These are phyloP conservation scores for Dolomedes plantarius DNA, from an alignment of 2,888 invertebrate genomes.

Conservation along the genomic window DNA sequence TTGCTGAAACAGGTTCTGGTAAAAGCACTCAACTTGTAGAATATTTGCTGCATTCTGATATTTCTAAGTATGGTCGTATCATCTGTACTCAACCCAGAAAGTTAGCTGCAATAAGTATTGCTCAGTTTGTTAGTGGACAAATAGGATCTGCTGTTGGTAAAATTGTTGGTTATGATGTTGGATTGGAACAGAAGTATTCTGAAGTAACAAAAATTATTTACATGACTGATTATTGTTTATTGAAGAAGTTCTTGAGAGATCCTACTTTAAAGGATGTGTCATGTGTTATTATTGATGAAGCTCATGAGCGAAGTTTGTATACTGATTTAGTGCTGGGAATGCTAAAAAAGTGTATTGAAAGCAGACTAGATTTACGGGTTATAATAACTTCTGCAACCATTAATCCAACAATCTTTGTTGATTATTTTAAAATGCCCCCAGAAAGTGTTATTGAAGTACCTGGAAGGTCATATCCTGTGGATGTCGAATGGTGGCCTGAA, in stretches of 20 bases:
- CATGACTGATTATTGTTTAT: slow-evolving; percentile 76
- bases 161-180: slow-evolving; percentile 74
- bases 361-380: slow-evolving; percentile 75
- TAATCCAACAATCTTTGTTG: slow-evolving; percentile 75
- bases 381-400: slow-evolving; percentile 78
- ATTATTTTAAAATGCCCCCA: slow-evolving; percentile 74
- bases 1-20: slow-evolving; percentile 77
- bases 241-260: slow-evolving; percentile 76
- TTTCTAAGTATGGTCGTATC: slow-evolving; percentile 74
- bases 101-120: slow-evolving; percentile 76
- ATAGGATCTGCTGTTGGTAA: slow-evolving; percentile 75
- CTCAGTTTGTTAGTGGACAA: slow-evolving; percentile 76
- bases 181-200: slow-evolving; percentile 73
- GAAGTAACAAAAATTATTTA: slow-evolving; percentile 75
- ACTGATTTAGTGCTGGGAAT: slow-evolving; percentile 77
- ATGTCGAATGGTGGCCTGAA: slow-evolving; percentile 74
- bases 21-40: slow-evolving; percentile 77
- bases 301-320: slow-evolving; percentile 77
- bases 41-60: slow-evolving; percentile 75
- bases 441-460: slow-evolving; percentile 75
- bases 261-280: slow-evolving; percentile 73
- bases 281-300: slow-evolving; percentile 77
- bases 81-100: slow-evolving; percentile 77
- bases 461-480: slow-evolving; percentile 77
- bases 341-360: slow-evolving; percentile 75